A percentile compares a stretch with the other conserved stretches of the same genome.
These are phyloP conservation scores for Sepioteuthis lessoniana DNA, from an alignment of 2,888 invertebrate genomes.

Conservation along the genomic window DNA sequence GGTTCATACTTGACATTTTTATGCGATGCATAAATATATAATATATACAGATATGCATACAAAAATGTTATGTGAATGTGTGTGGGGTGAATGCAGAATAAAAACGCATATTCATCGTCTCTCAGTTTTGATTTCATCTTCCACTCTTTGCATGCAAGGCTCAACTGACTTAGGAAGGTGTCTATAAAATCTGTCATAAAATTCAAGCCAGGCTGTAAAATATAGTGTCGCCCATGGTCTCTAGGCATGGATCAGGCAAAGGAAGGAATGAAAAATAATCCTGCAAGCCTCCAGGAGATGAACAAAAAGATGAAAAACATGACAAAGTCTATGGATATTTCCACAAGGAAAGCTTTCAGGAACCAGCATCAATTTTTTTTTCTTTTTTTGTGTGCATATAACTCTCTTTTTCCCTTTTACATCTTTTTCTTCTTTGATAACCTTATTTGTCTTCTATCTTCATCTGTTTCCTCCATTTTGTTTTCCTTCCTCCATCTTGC, in stretches of 20 bases:
- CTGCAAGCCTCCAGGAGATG: background rate
- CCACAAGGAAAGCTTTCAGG: background rate
- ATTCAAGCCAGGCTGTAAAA: background rate
- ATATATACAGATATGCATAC: too few species aligned
- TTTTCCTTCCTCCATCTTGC: too few species aligned
- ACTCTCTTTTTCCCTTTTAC: too few species aligned
- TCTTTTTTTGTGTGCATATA: too few species aligned
- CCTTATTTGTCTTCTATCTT: too few species aligned
- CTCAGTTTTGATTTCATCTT: background rate
- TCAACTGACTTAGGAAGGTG: background rate
- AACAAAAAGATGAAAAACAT: background rate
- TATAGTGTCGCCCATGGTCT: background rate
- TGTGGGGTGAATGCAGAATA: background rate
- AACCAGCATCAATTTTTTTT: background rate
- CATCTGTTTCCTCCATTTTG: too few species aligned
- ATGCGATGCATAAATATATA: background rate
- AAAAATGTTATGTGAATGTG: background rate
- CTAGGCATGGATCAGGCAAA: background rate
- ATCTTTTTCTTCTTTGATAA: too few species aligned
- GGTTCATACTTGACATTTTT: too few species aligned
- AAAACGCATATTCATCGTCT: background rate
- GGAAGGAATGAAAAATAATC: slow-evolving; percentile 20
- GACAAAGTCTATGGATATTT: background rate
- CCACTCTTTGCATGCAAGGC: background rate
- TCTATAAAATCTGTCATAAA: slow-evolving; percentile 33